These are phyloP conservation scores for Melanostigma gelatinosum DNA, from an alignment of 2,113 vertebrate genomes.

Conservation along the genomic window DNA sequence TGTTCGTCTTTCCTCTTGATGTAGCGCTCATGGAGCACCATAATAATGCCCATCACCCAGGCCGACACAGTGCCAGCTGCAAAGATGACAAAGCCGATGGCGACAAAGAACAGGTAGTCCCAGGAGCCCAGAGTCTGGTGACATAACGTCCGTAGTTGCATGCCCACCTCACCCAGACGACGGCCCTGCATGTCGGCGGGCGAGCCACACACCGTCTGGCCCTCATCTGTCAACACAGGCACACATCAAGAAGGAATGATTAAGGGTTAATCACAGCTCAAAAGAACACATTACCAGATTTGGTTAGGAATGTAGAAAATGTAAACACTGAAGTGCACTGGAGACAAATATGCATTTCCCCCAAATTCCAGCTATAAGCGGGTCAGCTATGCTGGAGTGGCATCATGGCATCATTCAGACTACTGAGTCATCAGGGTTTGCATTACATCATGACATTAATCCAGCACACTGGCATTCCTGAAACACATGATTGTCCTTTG, in stretches of 20 bases:
- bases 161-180: conserved; percentile 80
- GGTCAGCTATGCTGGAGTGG: conserved; percentile 3
- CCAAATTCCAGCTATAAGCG: background rate
- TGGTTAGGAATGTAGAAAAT: background rate
- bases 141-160: conserved; percentile 87
- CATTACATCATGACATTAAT: background rate
- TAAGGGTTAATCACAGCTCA: conserved; percentile 15
- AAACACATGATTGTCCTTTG: background rate
- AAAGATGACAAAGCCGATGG: conserved; percentile 92
- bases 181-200: conserved; percentile 75
- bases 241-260: conserved; percentile 17
- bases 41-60: conserved; percentile 88
- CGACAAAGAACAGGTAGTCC: conserved; percentile 91
- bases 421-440: background rate
- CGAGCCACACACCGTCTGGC: conserved; percentile 79
- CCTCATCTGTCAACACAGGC: conserved; percentile 77
- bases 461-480: background rate
- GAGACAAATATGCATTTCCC: background rate
- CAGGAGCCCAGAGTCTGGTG: conserved; percentile 84
- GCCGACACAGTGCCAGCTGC: conserved; percentile 85
- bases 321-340: background rate
- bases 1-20: conserved; percentile 79
- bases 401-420: conserved; percentile 1
- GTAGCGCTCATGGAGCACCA: conserved; percentile 85
- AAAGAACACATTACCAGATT: background rate